Percentiles rank a stretch among this genome's conserved stretches.
Evolutionary conservation across 2,797 vertebrate species (phyloP).

Genomic region (Enteromius anoplus): DNA sequence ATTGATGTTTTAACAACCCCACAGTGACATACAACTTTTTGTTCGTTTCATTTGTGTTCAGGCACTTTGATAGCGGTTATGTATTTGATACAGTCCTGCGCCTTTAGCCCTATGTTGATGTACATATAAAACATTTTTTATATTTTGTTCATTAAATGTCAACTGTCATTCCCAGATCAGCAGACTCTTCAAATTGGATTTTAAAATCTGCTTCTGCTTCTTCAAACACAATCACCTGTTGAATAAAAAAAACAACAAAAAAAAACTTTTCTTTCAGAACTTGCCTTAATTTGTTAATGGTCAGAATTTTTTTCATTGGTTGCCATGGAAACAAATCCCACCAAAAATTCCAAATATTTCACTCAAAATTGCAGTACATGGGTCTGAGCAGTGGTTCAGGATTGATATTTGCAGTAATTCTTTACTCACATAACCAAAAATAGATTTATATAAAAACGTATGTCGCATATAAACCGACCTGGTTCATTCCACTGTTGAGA

Average conservation of each 20-base stretch:
- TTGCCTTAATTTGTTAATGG: not conserved
- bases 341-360: not conserved
- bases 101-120: not conserved
- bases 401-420: not conserved
- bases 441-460: not conserved
- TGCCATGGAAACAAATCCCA: not conserved
- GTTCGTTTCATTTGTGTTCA: not conserved
- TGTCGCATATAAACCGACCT: constrained; percentile 73
- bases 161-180: constrained; percentile 86
- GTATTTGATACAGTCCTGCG: not conserved
- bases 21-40: not conserved
- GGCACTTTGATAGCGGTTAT: not conserved
- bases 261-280: not conserved
- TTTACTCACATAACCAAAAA: not conserved
- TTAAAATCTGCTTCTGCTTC: constrained; percentile 83
- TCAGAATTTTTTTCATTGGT: not conserved
- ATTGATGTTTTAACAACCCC: not conserved
- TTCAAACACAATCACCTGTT: constrained; percentile 89
- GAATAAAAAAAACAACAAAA: not conserved
- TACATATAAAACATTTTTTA: not conserved
- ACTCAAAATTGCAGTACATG: not conserved
- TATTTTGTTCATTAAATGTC: constrained; percentile 78
- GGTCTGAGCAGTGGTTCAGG: not conserved
- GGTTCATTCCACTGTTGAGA: constrained; percentile 85
- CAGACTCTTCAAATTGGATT: constrained; percentile 82